Evolutionary conservation across 37 sponge, comb jelly and placozoan genomes (phyloP), one percentile per base, ranked within the genome.

Genomic region (Chondrilla cf. caribensis): DNA sequence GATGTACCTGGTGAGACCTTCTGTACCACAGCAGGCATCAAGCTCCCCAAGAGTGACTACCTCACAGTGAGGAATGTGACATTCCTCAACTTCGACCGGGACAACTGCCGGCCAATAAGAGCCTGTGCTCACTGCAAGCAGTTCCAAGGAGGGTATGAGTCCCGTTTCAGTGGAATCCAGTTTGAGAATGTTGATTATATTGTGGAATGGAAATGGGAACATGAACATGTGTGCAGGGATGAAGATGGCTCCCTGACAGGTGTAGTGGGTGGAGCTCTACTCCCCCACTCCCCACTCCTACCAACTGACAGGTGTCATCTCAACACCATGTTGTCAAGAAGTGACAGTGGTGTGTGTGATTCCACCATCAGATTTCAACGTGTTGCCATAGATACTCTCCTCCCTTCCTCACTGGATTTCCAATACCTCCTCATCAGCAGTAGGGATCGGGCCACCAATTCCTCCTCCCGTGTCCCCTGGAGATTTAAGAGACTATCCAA

Each of bases 191-290:
- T 70, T 0, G 79, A 83, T 21, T 9, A 82, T 17, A 33, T 80
- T 7, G 80, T 84, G 0, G 36, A 62, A 17, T 97, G 97, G 89
- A 65, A 92, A 36, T 94, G 91, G 91, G 65, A 83, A 68, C 89
- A 88, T 70, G 97, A 97, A 65, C 86, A 87, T 33, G 73, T 92
- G 19, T 83, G 88, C 54, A 44, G 87, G 3, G 97, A 97, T 70
- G 58, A 90, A 51, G 97, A 97, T 66, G 97, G 97, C 17, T 66
- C 93, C 31, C 87, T 97, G 43, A 86, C 91, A 0, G 89, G 86
- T 25, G 79, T 38, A 31, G 36, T 38, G 22, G 87, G 88, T 36
- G 24, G 76, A 0, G 60, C 36, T 8, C 72, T 94, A 2, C 70
- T 90, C 40, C 88, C 96, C 32, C n/a, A n/a, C n/a, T 19, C 2